Base-by-base conservation (phyloP, 1,140 invertebrate species). In the Hestina assimilis region DNA sequence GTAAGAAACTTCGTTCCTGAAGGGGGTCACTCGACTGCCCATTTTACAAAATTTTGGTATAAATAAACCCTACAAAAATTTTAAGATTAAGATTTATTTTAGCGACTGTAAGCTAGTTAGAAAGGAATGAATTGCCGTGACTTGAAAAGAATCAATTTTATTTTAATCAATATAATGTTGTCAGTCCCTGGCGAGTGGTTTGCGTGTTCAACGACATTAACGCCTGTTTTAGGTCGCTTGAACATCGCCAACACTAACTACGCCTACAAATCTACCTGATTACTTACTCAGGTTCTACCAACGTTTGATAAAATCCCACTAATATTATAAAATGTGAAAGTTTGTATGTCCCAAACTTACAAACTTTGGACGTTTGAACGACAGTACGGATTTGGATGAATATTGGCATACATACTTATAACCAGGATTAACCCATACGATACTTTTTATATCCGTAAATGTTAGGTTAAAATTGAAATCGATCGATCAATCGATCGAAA, bases 161-260 rank as follows among this genome's bases (percentile, higher is more conserved):
- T 67, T 66, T 66, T 69, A 75, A 74, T 81, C 66, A 72, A 77
- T 74, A 72, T 63, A 62, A 40, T 48, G 70, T 61, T 66, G 45
- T 66, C 59, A 54, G 56, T 50, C 59, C 43, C 55, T 11, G 29
- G 51, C 62, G 57, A 43, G 54, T 48, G 38, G 29, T 43, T 83
- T 41, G 79, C 79, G 79, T 80, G 79, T 71, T 72, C 42, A 58
- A 58, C 15, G 55, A 67, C 66, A 70, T 72, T 78, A 63, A 68
- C 63, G 66, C 64, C 40, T 45, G 26, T 42, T 50, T 47, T 40
- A 57, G 24, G 26, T 50, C 40, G 45, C 54, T 42, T 40, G 35
- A 38, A 57, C 45, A 50, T 47, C 38, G 38, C 11, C 43, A 47
- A 47, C 51, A 20, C 50, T 23, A 57, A 48, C 35, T 57, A 47